Percentiles rank a stretch among this genome's conserved stretches.
phyloP scores from a whole-genome alignment of 92 coral and sea anemone genomes.

The Chrysogorgia sp. region DNA sequence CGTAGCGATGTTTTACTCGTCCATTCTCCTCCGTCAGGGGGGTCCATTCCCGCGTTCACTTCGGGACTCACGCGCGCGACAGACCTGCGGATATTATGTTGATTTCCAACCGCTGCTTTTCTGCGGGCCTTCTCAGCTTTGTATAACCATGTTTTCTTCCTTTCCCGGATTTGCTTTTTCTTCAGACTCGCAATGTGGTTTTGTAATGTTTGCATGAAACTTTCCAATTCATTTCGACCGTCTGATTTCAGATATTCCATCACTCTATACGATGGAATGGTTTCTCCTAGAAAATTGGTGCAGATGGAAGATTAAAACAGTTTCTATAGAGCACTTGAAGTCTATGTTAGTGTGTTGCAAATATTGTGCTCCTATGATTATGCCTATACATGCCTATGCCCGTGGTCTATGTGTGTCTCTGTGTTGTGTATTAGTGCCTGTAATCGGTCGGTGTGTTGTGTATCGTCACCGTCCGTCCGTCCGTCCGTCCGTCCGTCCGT shows the following conservation, averaged over 20 bases:
- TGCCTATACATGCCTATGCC: too few species aligned
- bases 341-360: too few species aligned
- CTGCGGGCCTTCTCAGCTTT: not conserved
- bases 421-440: too few species aligned
- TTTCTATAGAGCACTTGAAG: too few species aligned
- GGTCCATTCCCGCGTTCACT: not conserved
- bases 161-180: conserved; percentile 13
- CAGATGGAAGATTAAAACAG: not conserved
- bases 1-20: not conserved
- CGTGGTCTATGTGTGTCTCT: too few species aligned
- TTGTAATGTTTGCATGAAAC: not conserved
- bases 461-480: too few species aligned
- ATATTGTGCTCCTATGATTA: too few species aligned
- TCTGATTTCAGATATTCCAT: conserved; percentile 11
- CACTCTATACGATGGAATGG: conserved; percentile 8
- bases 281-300: not conserved
- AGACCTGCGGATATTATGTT: not conserved
- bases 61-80: conserved; percentile 14
- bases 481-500: too few species aligned
- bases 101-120: not conserved
- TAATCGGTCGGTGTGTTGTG: too few species aligned
- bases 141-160: conserved; percentile 18
- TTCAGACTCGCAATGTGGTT: not conserved
- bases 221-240: conserved; percentile 5
- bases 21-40: not conserved